phyloP scores from a whole-genome alignment of 2,113 vertebrate genomes.

The Delphinapterus leucas region DNA sequence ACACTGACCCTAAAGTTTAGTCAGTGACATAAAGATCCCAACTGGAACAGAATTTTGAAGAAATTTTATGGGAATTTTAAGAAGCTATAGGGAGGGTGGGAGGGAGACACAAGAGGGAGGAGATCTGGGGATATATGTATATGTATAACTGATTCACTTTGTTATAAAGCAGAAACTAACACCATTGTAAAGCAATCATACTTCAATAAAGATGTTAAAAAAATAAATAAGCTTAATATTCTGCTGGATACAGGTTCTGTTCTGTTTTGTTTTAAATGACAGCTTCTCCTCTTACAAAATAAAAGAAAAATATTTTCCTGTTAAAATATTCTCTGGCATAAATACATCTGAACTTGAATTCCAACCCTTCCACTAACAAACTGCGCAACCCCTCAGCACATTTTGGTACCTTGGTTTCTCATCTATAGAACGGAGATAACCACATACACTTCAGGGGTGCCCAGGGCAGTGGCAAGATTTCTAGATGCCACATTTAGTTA shows the following conservation, averaged over 20 bases:
- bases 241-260: background rate
- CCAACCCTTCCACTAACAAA: background rate
- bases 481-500: accelerated
- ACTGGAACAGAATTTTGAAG: background rate
- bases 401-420: too few species aligned
- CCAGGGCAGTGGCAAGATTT: accelerated
- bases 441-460: accelerated
- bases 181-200: too few species aligned
- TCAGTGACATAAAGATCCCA: background rate
- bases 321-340: background rate
- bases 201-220: too few species aligned
- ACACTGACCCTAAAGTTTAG: background rate
- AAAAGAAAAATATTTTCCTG: background rate
- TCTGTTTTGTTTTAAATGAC: background rate
- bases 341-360: background rate
- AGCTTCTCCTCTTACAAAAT: background rate
- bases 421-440: background rate
- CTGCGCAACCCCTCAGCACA: accelerated
- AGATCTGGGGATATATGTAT: too few species aligned
- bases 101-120: too few species aligned
- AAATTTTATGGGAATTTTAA: background rate
- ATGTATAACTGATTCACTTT: too few species aligned
- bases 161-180: too few species aligned
- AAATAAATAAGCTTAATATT: background rate
- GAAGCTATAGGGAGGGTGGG: too few species aligned